Evolutionary conservation across 2,113 vertebrate genomes (phyloP).

Genomic region (Brienomyrus longianalis): DNA sequence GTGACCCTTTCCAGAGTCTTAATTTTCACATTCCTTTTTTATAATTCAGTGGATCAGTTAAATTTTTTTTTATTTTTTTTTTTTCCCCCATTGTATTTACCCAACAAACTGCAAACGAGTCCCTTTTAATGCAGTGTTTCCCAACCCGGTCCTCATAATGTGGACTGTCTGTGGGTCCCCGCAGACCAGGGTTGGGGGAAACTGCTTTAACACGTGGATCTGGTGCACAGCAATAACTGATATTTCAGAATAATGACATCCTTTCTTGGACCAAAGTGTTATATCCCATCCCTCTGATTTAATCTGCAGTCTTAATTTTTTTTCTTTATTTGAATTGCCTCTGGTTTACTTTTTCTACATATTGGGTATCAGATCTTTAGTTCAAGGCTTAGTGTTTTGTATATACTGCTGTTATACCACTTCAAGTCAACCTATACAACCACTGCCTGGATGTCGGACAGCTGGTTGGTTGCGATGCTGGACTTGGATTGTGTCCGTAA

Average conservation of each 20-base stretch:
- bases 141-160: background rate
- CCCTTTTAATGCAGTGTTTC: background rate
- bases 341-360: background rate
- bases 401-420: slow-evolving; percentile 11
- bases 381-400: slow-evolving; percentile 6
- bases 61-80: background rate
- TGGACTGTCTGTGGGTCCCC: background rate
- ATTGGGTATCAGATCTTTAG: background rate
- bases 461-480: background rate
- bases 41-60: background rate
- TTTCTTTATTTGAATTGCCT: background rate
- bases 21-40: slow-evolving; percentile 22
- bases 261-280: slow-evolving; percentile 25
- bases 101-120: background rate
- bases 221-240: slow-evolving; percentile 25
- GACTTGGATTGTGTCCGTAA: background rate
- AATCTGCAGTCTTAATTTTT: background rate
- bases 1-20: slow-evolving; percentile 23
- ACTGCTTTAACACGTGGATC: background rate
- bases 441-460: background rate
- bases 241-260: slow-evolving; percentile 22
- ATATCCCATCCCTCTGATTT: slow-evolving; percentile 2
- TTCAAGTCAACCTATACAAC: background rate
- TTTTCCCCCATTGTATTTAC: background rate
- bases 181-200: background rate